Percentiles rank a stretch among this genome's conserved stretches.
Evolutionary conservation across 1,140 invertebrate genomes (phyloP).

Genomic region (Euwallacea fornicatus): DNA sequence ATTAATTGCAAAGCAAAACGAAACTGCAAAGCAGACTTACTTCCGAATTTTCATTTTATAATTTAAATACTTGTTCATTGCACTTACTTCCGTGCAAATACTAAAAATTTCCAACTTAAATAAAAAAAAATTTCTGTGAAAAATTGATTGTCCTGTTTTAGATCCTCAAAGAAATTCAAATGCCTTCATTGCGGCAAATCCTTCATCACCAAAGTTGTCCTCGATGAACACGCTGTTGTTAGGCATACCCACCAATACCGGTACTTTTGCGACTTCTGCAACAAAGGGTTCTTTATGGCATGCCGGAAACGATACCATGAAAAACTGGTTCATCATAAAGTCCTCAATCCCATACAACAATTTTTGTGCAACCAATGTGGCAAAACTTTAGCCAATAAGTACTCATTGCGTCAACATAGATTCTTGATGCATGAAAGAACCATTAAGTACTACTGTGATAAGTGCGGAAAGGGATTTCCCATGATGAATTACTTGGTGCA

Average conservation of each 20-base stretch:
- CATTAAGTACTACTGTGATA: constrained; percentile 30
- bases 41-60: background rate
- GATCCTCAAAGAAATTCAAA: background rate
- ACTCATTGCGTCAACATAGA: constrained; percentile 20
- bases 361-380: constrained; percentile 27
- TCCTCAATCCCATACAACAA: background rate
- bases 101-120: background rate
- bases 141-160: constrained; percentile 1
- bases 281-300: constrained; percentile 28
- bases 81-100: background rate
- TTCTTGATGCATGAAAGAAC: constrained; percentile 22
- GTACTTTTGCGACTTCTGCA: constrained; percentile 25
- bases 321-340: constrained; percentile 18
- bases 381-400: constrained; percentile 28
- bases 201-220: constrained; percentile 18
- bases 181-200: constrained; percentile 22
- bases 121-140: background rate
- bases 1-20: too few species aligned
- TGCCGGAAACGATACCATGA: constrained; percentile 24
- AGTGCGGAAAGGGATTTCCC: constrained; percentile 35
- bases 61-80: constrained; percentile 1
- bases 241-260: constrained; percentile 31
- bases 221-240: constrained; percentile 26
- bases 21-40: too few species aligned
- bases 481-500: constrained; percentile 24